A percentile compares a stretch with the other conserved stretches of the same genome.
These are phyloP conservation scores for Zosterops japonicus DNA, from an alignment of 2,113 vertebrate genomes.

Conservation along the genomic window DNA sequence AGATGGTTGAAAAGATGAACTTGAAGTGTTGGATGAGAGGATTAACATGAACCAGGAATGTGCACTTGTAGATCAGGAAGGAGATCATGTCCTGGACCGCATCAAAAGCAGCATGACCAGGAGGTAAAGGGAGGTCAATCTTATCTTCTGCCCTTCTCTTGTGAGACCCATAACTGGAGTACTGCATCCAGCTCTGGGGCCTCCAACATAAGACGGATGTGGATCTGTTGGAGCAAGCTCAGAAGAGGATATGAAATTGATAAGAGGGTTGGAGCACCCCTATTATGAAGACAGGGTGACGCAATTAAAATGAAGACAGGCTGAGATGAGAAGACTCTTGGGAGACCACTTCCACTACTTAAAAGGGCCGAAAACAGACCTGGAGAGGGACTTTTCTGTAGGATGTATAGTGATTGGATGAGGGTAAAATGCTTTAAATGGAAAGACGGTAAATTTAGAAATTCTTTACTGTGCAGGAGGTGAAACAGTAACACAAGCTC, in stretches of 20 bases:
- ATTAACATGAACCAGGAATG: background rate
- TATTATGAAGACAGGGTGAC: background rate
- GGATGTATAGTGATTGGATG: background rate
- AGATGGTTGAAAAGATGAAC: background rate
- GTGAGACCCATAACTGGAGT: background rate
- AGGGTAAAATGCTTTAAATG: background rate
- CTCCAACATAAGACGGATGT: background rate
- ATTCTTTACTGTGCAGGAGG: background rate
- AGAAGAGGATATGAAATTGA: background rate
- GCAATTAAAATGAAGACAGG: background rate
- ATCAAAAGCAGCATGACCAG: background rate
- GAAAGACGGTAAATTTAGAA: background rate
- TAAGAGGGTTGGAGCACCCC: background rate
- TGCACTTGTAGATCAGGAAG: fast-evolving
- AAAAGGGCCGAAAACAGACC: background rate
- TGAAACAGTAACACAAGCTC: background rate
- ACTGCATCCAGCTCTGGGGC: background rate
- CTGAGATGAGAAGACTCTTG: background rate
- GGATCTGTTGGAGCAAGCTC: background rate
- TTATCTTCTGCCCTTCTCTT: background rate
- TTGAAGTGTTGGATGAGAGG: background rate
- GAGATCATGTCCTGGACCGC: fast-evolving
- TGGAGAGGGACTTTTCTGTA: background rate
- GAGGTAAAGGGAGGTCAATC: background rate
- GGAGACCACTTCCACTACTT: too few species aligned